These are phyloP conservation scores for Muntiacus reevesi DNA, from an alignment of 2,113 vertebrate species.

Conservation along the genomic window DNA sequence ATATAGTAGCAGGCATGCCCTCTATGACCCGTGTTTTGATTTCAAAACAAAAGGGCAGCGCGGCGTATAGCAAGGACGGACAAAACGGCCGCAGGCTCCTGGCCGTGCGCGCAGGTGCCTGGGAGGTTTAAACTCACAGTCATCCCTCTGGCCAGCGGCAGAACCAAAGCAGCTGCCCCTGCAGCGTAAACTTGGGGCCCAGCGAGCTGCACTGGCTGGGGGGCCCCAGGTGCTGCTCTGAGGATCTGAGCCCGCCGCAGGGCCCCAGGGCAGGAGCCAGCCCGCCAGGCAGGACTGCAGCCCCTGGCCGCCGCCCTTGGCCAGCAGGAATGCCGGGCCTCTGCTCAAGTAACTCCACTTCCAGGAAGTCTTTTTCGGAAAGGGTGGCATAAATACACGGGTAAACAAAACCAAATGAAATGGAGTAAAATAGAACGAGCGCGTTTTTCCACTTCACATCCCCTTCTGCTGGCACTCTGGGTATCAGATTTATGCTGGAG, in stretches of 20 bases:
- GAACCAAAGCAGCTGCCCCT: not conserved
- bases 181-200: not conserved
- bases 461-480: not conserved
- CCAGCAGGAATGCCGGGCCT: rapidly evolving
- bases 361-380: not conserved
- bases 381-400: not conserved
- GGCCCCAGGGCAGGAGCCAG: not conserved
- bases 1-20: rapidly evolving
- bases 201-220: rapidly evolving
- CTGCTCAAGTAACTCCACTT: not conserved
- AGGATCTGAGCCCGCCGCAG: not conserved
- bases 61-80: rapidly evolving
- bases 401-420: constrained; percentile 18
- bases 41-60: not conserved
- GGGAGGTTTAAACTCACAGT: not conserved
- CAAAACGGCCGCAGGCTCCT: not conserved
- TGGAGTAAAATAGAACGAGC: not conserved
- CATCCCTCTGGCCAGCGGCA: not conserved
- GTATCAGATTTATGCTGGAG: constrained; percentile 47
- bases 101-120: rapidly evolving
- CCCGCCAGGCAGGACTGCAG: rapidly evolving
- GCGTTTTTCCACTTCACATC: not conserved
- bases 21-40: not conserved
- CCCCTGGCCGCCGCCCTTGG: rapidly evolving
- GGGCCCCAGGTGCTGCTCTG: not conserved